A percentile compares a stretch with the other conserved stretches of the same genome.
Evolutionary conservation across 2,888 invertebrate genomes (phyloP).

Genomic region (Trypoxylon attenuatum): DNA sequence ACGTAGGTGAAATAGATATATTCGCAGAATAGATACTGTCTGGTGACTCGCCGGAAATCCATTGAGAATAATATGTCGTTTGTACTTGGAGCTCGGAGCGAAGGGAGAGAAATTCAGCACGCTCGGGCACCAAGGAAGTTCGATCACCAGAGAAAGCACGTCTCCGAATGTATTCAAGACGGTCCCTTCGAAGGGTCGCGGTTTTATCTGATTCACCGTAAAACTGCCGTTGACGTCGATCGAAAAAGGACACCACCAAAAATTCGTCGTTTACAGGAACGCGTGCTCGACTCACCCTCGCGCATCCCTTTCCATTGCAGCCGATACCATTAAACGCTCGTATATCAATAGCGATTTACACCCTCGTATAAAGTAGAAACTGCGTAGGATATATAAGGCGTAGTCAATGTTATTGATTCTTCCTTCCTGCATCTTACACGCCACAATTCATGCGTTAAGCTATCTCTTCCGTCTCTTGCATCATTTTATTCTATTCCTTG

Average conservation of each 20-base stretch:
- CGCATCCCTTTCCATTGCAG: slow-evolving; percentile 42
- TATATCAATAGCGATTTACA: slow-evolving; percentile 51
- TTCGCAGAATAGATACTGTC: too few relatives aligned
- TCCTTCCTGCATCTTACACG: background rate
- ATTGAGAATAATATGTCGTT: slow-evolving; percentile 29
- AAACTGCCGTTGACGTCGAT: slow-evolving; percentile 55
- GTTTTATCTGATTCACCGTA: slow-evolving; percentile 58
- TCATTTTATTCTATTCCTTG: too few relatives aligned
- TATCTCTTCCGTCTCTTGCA: background rate
- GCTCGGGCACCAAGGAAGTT: slow-evolving; percentile 39
- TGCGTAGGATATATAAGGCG: slow-evolving; percentile 7
- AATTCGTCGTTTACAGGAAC: slow-evolving; percentile 44
- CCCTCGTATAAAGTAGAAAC: slow-evolving; percentile 15
- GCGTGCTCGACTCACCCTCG: slow-evolving; percentile 8
- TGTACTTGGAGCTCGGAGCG: background rate
- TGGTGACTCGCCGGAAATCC: slow-evolving; percentile 34
- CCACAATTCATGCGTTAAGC: background rate
- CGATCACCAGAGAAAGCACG: slow-evolving; percentile 36
- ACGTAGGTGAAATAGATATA: too few relatives aligned
- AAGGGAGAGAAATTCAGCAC: slow-evolving; percentile 24
- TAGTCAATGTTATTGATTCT: slow-evolving; percentile 24
- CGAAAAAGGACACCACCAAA: slow-evolving; percentile 27
- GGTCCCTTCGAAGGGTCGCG: slow-evolving; percentile 36
- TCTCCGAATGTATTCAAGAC: slow-evolving; percentile 58
- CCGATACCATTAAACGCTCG: slow-evolving; percentile 58